Conservation (phyloP, 2,797 vertebrate species). For the Octomys mimax region DNA sequence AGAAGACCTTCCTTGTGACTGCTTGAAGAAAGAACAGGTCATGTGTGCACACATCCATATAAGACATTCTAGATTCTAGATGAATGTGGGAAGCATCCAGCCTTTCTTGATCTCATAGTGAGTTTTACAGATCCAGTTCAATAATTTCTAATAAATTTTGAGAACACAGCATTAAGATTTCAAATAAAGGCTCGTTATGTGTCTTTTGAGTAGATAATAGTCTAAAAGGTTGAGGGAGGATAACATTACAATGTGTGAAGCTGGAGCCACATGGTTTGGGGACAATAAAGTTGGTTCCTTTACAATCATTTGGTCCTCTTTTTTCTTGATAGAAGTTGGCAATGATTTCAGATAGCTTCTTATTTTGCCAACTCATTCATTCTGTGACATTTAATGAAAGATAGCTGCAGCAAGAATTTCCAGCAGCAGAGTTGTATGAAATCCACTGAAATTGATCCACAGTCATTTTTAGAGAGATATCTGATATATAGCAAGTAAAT, state of each 20-base stretch:
- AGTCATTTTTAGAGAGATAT: slow-evolving; percentile 5
- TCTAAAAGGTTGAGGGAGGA: background rate
- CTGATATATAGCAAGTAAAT: background rate
- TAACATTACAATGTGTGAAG: background rate
- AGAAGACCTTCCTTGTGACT: background rate
- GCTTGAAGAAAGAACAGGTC: background rate
- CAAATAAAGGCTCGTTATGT: background rate
- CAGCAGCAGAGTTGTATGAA: background rate
- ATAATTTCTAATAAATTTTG: background rate
- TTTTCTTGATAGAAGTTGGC: background rate
- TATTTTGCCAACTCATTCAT: background rate
- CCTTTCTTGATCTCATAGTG: background rate
- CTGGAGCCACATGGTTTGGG: background rate
- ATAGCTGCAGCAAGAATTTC: background rate
- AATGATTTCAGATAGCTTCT: background rate
- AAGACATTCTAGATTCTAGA: background rate
- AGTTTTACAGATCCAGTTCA: background rate
- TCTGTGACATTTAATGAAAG: slow-evolving; percentile 45
- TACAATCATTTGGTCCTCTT: background rate
- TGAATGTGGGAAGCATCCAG: background rate
- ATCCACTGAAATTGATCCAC: background rate
- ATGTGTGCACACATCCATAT: background rate
- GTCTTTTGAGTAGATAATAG: background rate
- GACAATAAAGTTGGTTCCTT: background rate
- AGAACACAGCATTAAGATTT: background rate